phyloP scores from a whole-genome alignment of 2,888 invertebrate species.

The Drosophila fulvimacula region DNA sequence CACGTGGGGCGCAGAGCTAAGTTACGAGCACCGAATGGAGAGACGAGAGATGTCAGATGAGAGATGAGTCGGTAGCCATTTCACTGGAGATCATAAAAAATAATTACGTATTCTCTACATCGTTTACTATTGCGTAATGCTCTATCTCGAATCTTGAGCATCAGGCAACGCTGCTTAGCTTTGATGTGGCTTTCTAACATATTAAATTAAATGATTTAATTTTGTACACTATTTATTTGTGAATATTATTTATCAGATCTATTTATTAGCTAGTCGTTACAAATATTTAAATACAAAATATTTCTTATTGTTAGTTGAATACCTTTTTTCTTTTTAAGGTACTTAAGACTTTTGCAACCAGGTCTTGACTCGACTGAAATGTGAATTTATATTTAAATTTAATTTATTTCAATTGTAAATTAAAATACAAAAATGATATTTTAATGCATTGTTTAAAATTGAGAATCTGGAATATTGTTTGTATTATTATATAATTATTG shows the following conservation, averaged over 20 bases:
- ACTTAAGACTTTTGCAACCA: too few relatives aligned
- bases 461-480: too few relatives aligned
- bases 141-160: conserved; percentile 23
- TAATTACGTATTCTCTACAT: conserved; percentile 65
- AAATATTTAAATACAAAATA: neutral
- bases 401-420: too few relatives aligned
- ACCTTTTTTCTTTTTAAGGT: too few relatives aligned
- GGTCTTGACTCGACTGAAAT: too few relatives aligned
- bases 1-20: conserved; percentile 48
- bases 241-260: too few relatives aligned
- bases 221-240: too few relatives aligned
- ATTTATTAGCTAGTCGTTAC: neutral
- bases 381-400: too few relatives aligned
- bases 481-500: too few relatives aligned
- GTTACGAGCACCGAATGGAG: conserved; percentile 25
- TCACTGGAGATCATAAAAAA: conserved; percentile 72
- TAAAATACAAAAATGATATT: too few relatives aligned
- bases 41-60: conserved; percentile 25
- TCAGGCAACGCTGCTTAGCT: too few relatives aligned
- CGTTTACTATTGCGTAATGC: conserved; percentile 42
- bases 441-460: too few relatives aligned
- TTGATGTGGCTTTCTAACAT: neutral
- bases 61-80: conserved; percentile 62
- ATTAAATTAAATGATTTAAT: neutral
- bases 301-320: neutral